Percentiles rank a stretch among this genome's conserved stretches.
Evolutionary conservation across 2,797 vertebrate genomes (phyloP).

Genomic region (Corythornis leucogaster): DNA sequence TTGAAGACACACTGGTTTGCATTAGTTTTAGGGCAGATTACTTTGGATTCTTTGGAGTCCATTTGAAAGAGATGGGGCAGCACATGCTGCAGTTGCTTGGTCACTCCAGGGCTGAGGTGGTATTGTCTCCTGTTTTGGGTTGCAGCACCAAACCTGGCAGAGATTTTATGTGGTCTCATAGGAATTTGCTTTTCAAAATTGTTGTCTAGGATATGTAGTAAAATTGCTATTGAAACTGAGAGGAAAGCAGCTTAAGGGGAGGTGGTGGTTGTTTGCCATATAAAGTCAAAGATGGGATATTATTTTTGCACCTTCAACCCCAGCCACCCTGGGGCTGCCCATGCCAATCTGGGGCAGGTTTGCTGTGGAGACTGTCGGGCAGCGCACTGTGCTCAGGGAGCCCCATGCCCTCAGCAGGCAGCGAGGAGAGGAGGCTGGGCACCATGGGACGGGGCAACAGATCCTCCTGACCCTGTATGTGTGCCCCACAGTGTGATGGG

Average conservation of each 20-base stretch:
- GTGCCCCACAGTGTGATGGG: constrained; percentile 85
- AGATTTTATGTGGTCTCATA: background rate
- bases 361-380: fast-evolving
- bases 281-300: background rate
- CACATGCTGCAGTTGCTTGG: background rate
- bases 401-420: fast-evolving
- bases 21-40: background rate
- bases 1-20: background rate
- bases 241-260: background rate
- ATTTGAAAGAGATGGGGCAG: background rate
- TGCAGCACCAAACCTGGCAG: fast-evolving
- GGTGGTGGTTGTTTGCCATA: background rate
- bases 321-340: background rate
- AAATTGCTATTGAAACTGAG: fast-evolving
- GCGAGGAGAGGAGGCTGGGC: background rate
- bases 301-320: background rate
- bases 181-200: background rate
- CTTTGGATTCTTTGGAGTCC: background rate
- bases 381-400: fast-evolving
- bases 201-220: fast-evolving
- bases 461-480: fast-evolving
- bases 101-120: fast-evolving
- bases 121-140: background rate
- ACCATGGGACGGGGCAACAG: fast-evolving
- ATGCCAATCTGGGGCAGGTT: background rate